Base-by-base conservation (phyloP, 1,140 invertebrate genomes). In the Bombus terrestris region DNA sequence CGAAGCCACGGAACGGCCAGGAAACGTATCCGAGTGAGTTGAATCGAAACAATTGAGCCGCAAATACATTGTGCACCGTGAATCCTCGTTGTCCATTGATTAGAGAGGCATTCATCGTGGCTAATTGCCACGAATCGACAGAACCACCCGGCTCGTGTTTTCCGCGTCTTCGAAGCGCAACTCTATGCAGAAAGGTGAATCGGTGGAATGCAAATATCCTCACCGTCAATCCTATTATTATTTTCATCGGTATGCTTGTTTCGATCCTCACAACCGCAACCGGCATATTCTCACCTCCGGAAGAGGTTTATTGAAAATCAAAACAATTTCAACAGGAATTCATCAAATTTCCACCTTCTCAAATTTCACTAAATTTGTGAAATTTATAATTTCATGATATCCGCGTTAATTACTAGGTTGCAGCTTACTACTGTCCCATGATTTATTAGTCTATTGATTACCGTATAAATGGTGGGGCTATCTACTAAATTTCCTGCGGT, bases 11-110 rank as follows among this genome's bases (percentile, higher is more conserved):
- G 66, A 22, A 35, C 35, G 82, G 68, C 28, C 85, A 89, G 88
- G 88, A 89, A 90, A 89, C 83, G 88, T 73, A 89, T 79, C 76
- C 85, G 81, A 74, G 62, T 68, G 68, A 73, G 72, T 75, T 84
- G 88, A 87, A 89, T 90, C 84, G 88, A 89, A 83, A 78, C 69
- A 72, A 53, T 68, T 41, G 47, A 89, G 75, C 68, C 69, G 72
- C 41, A 64, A 81, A 74, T 59, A 79, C 77, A 89, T 57, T 78
- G 79, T 35, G 22, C 62, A 4, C 22, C 25, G 78, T 47, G 66
- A 47, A 32, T n/a, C 62, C 74, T 69, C 59, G 59, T 78, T 76
- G 82, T 69, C 47, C 62, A 78, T 83, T 78, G 82, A 78, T 69
- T 69, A 69, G 35, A n/a, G n/a, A 18, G 18, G 32, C 64, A 84